Evolutionary conservation across 2,797 vertebrate genomes (phyloP).

Genomic region (Sitta carolinensis): DNA sequence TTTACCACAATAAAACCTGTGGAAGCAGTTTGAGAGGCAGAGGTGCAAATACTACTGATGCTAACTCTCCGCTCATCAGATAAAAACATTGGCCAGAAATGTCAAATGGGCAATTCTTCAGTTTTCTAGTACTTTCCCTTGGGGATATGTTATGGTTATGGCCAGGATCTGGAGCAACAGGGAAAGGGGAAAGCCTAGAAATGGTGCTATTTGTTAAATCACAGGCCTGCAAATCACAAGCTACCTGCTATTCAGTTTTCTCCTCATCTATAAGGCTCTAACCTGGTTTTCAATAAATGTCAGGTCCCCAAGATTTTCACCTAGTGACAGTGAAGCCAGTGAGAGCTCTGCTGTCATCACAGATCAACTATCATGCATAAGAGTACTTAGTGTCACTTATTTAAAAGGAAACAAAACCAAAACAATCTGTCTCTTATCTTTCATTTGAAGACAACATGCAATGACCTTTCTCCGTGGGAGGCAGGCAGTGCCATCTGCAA

Average conservation of each 20-base stretch:
- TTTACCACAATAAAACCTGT: background rate
- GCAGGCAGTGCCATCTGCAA: background rate
- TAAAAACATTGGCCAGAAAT: background rate
- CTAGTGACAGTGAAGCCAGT: background rate
- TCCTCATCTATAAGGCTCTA: background rate
- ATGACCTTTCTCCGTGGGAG: background rate
- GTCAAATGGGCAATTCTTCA: accelerated
- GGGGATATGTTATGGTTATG: background rate
- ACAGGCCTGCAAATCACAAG: background rate
- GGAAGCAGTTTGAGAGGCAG: background rate
- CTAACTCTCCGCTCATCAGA: background rate
- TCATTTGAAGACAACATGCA: background rate
- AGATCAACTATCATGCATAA: background rate
- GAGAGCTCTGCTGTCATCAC: background rate
- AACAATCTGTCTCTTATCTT: background rate
- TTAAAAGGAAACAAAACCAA: background rate
- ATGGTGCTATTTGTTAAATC: background rate
- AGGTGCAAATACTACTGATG: background rate
- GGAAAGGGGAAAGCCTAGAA: background rate
- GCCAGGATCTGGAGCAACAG: background rate
- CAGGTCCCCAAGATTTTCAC: background rate
- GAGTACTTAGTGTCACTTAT: background rate
- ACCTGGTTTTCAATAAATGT: background rate
- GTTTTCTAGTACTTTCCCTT: background rate
- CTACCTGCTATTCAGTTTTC: accelerated